These are phyloP conservation scores for Drosophila repleta DNA, from an alignment of 1,140 invertebrate genomes.

Conservation along the genomic window DNA sequence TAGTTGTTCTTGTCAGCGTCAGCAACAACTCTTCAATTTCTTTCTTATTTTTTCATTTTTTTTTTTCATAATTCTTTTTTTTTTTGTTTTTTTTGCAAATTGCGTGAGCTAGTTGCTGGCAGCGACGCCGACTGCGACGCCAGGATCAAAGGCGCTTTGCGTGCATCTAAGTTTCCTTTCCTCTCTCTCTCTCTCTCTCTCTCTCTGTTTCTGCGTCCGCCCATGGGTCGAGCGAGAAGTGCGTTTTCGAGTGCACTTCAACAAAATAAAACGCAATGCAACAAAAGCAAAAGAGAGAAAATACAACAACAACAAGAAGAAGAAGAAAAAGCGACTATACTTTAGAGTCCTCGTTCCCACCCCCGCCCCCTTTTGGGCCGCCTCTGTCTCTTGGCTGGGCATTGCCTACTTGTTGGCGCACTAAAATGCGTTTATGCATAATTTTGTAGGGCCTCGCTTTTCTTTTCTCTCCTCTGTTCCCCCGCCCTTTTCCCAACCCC, in stretches of 20 bases:
- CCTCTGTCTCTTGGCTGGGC: slow-evolving; percentile 5
- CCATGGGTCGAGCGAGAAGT: slow-evolving; percentile 53
- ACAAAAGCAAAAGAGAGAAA: slow-evolving; percentile 37
- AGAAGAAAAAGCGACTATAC: slow-evolving; percentile 2
- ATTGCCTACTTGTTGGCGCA: slow-evolving; percentile 79
- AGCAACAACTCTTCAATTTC: slow-evolving; percentile 50
- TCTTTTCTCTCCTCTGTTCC: too few species aligned
- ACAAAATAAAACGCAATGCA: slow-evolving; percentile 63
- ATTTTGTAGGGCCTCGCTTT: slow-evolving; percentile 57
- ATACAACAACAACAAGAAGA: slow-evolving; percentile 11
- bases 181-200: slow-evolving; percentile 15
- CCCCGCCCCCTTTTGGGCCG: not conserved
- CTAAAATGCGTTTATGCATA: slow-evolving; percentile 81
- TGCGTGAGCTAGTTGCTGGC: slow-evolving; percentile 69
- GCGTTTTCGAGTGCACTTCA: slow-evolving; percentile 78
- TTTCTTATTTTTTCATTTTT: slow-evolving; percentile 39
- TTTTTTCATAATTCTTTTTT: slow-evolving; percentile 35
- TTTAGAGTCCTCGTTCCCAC: not conserved
- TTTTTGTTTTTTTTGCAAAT: slow-evolving; percentile 58
- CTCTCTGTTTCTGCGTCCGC: slow-evolving; percentile 1
- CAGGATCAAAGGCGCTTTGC: slow-evolving; percentile 77
- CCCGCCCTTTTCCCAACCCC: too few species aligned
- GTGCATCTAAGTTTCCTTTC: slow-evolving; percentile 52
- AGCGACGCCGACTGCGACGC: slow-evolving; percentile 30
- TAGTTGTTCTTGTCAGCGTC: slow-evolving; percentile 24